Evolutionary conservation across 2,797 vertebrate species (phyloP).

Genomic region (Siniperca obscura): DNA sequence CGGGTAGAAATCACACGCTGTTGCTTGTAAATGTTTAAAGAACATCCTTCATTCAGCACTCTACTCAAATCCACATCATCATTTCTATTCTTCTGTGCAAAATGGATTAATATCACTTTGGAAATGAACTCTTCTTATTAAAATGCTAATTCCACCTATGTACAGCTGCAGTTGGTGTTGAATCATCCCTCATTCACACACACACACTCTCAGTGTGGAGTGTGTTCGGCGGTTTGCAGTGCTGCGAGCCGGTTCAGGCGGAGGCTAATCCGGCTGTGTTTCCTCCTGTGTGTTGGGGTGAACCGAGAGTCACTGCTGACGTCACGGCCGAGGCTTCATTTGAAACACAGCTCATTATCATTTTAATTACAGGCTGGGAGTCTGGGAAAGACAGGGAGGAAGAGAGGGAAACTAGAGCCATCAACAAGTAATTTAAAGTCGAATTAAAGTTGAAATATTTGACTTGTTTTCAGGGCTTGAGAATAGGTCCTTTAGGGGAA

Average conservation of each 20-base stretch:
- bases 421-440: not conserved
- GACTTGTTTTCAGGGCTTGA: not conserved
- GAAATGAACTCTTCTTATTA: constrained; percentile 28
- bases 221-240: constrained; percentile 13
- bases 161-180: constrained; percentile 3
- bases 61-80: not conserved
- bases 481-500: not conserved
- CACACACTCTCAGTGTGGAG: not conserved
- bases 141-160: constrained; percentile 34
- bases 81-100: constrained; percentile 9
- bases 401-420: not conserved
- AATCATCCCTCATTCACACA: not conserved
- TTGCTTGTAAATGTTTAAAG: not conserved
- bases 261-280: constrained; percentile 44
- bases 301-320: constrained; percentile 28
- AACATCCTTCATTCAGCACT: not conserved
- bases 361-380: constrained; percentile 36
- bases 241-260: constrained; percentile 28
- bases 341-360: constrained; percentile 12
- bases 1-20: not conserved
- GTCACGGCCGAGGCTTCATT: constrained; percentile 8
- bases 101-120: constrained; percentile 19
- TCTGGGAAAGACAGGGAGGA: not conserved
- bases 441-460: not conserved
- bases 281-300: constrained; percentile 17